These are phyloP conservation scores for Nomada lathburiana DNA, from an alignment of 2,888 invertebrate genomes.

Conservation along the genomic window DNA sequence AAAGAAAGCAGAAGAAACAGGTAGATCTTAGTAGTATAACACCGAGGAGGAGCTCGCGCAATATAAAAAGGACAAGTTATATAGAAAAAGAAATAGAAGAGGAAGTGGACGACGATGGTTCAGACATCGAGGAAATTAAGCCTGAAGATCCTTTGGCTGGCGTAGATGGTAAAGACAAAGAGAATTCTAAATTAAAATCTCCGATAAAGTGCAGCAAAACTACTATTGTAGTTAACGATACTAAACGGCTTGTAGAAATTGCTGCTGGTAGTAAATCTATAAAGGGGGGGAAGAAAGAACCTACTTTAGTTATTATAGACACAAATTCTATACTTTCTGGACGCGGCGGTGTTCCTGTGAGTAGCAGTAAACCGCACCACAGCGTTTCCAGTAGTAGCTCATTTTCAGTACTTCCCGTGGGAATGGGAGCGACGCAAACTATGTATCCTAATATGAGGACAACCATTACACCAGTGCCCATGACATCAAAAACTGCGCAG, in stretches of 20 bases:
- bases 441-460: conserved; percentile 88
- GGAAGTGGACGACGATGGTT: conserved; percentile 86
- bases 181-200: conserved; percentile 80
- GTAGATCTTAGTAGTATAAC: conserved; percentile 83
- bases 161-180: conserved; percentile 83
- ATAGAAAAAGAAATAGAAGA: conserved; percentile 85
- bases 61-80: conserved; percentile 87
- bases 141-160: conserved; percentile 87
- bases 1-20: conserved; percentile 78
- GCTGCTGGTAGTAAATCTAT: conserved; percentile 87
- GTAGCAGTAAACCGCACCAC: conserved; percentile 79
- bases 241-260: conserved; percentile 89
- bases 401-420: conserved; percentile 85
- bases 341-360: conserved; percentile 86
- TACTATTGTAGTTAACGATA: conserved; percentile 89
- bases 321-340: conserved; percentile 90
- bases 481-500: conserved; percentile 79
- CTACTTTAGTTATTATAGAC: conserved; percentile 92
- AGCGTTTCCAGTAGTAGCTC: conserved; percentile 78
- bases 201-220: conserved; percentile 81
- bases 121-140: conserved; percentile 88
- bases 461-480: conserved; percentile 86
- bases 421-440: conserved; percentile 86
- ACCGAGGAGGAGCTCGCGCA: conserved; percentile 86
- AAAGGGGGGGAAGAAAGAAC: conserved; percentile 88